Base-by-base conservation (phyloP, 2,888 invertebrate species). In the Drosophila quinaria region DNA sequence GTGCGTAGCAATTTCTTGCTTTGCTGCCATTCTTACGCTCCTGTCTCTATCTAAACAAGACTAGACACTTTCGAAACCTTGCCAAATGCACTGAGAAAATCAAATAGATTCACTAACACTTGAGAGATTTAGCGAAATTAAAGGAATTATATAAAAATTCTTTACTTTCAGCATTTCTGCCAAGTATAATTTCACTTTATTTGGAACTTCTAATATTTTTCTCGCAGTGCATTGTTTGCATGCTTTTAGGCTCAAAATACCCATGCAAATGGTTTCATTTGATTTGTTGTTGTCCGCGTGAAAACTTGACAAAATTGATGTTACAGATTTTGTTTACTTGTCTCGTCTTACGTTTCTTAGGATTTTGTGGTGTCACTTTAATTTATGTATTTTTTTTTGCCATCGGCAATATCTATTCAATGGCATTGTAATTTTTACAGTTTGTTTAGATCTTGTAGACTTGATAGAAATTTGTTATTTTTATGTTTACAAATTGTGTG, bases 281-380 rank as follows among this genome's bases (percentile, higher is more conserved):
- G 79, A 81, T 78, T 81, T 79, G 66, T 78, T 78, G 63, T 70
- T 70, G 74, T 58, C 29, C 71, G 76, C 76, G 78, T 63, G 71
- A 68, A 74, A 70, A 80, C 74, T 80, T 80, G 82, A 81, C 75
- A 79, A 81, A 80, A 78, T 81, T 79, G 82, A 81, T 81, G 80
- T 81, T 62, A 72, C 72, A 80, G 80, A 79, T 78, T 80, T 80
- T 80, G 78, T 79, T 79, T 80, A 56, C 78, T 69, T 75, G 54
- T 55, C 65, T 56, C 31, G 44, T 29, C 46, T 44, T 46, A 1
- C 17, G n/a, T 46, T 46, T 29, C 22, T 37, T 9, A 15, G 13
- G 9, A 33, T 15, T 33, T 56, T 25, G 9, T 39, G 22, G 22
- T 56, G 56, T 49, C 51, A 15, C 35, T n/a, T 35, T 47, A 62